Evolutionary conservation across 2,113 vertebrate species (phyloP).

Genomic region (Pyrgilauda ruficollis): DNA sequence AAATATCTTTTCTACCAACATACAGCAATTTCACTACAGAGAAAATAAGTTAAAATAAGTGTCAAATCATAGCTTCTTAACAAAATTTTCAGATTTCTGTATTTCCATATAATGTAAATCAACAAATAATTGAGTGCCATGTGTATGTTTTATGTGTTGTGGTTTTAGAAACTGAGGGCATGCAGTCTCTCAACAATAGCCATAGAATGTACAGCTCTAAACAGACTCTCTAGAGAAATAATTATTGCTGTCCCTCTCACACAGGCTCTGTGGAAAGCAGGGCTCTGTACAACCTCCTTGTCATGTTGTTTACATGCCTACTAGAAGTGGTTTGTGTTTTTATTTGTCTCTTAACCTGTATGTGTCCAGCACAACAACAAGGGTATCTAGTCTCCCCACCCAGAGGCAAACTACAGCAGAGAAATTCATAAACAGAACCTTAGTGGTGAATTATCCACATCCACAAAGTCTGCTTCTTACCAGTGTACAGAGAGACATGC

Average conservation of each 20-base stretch:
- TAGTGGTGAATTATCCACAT: not conserved
- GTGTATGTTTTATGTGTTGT: not conserved
- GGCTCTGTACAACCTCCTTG: not conserved
- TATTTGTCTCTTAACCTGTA: not conserved
- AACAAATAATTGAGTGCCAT: not conserved
- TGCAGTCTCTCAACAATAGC: not conserved
- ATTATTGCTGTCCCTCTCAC: not conserved
- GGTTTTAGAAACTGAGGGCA: not conserved
- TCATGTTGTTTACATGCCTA: not conserved
- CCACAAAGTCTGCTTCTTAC: not conserved
- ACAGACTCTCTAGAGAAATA: not conserved
- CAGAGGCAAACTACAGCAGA: not conserved
- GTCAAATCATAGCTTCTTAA: not conserved
- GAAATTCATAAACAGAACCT: not conserved
- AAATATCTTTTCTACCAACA: not conserved
- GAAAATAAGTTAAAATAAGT: not conserved
- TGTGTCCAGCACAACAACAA: not conserved
- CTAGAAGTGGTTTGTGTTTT: not conserved
- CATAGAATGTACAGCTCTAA: not conserved
- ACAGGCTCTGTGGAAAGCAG: not conserved
- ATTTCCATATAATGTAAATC: not conserved
- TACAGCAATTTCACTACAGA: not conserved
- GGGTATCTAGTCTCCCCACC: not conserved
- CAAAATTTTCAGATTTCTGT: not conserved
- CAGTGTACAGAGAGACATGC: not conserved